These are phyloP conservation scores for Probaryconus sp. DNA, from an alignment of 1,140 invertebrate species.

Conservation along the genomic window DNA sequence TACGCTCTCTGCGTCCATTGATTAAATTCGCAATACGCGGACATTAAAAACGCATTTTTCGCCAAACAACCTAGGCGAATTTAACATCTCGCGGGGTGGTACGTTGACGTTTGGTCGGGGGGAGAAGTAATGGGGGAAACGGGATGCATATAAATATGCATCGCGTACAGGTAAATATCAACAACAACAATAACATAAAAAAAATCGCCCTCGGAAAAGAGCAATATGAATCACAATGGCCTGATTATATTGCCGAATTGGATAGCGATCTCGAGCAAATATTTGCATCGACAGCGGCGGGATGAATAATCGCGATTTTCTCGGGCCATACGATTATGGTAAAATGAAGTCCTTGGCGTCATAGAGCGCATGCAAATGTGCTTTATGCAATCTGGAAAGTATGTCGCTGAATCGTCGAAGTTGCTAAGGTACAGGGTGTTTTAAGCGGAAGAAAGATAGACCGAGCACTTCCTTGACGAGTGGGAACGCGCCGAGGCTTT, in stretches of 20 bases:
- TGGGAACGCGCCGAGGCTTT: constrained; percentile 70
- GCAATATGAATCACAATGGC: constrained; percentile 31
- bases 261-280: constrained; percentile 47
- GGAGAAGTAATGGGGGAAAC: no score
- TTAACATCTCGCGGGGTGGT: constrained; percentile 22
- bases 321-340: constrained; percentile 1
- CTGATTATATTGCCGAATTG: constrained; percentile 26
- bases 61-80: constrained; percentile 17
- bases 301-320: constrained; percentile 24
- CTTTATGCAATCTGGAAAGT: constrained; percentile 2
- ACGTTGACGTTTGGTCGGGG: constrained; percentile 28
- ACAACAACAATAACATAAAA: no score
- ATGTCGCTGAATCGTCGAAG: constrained; percentile 24
- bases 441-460: constrained; percentile 17
- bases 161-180: constrained; percentile 19
- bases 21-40: constrained; percentile 4
- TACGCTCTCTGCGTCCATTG: constrained; percentile 12
- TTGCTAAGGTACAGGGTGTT: constrained; percentile 5
- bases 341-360: constrained; percentile 6
- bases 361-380: constrained; percentile 17
- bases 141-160: constrained; percentile 52
- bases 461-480: constrained; percentile 50
- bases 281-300: constrained; percentile 20
- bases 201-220: constrained; percentile 29
- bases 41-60: constrained; percentile 20